These are phyloP conservation scores for Ochotona princeps DNA, from an alignment of 2,113 vertebrate species.

Conservation along the genomic window DNA sequence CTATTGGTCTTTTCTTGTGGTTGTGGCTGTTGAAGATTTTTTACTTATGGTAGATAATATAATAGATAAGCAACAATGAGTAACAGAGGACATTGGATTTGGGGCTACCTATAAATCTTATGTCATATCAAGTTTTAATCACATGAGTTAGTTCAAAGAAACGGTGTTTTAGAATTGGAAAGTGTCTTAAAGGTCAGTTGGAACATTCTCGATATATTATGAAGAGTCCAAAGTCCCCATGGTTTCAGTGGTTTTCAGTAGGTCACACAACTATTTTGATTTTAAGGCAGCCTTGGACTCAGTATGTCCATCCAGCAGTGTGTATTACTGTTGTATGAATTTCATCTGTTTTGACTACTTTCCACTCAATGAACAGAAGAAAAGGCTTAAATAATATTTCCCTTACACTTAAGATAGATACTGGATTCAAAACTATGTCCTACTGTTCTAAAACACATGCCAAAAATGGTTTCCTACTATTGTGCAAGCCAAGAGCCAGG, in stretches of 20 bases:
- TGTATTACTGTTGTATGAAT: background rate
- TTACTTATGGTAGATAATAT: constrained; percentile 1
- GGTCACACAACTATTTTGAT: constrained; percentile 16
- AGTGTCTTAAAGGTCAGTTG: background rate
- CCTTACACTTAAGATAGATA: constrained; percentile 60
- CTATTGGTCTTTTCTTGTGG: constrained; percentile 1
- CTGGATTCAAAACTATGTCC: constrained; percentile 57
- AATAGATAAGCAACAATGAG: background rate
- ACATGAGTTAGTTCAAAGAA: constrained; percentile 38
- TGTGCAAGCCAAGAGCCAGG: constrained; percentile 76
- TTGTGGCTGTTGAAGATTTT: constrained; percentile 12
- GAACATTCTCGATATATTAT: background rate
- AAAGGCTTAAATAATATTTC: constrained; percentile 71
- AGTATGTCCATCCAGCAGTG: background rate
- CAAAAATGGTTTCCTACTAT: constrained; percentile 81
- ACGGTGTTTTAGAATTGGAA: constrained; percentile 31
- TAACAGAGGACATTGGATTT: background rate
- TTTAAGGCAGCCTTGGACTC: constrained; percentile 35
- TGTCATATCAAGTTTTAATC: background rate
- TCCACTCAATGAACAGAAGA: constrained; percentile 24
- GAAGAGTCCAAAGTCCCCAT: background rate
- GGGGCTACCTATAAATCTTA: background rate
- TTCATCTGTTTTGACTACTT: constrained; percentile 6
- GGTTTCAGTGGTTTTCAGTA: background rate
- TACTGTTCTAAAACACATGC: constrained; percentile 57